Conservation (phyloP, 2,888 invertebrate species). For the Habroteleia sp. region DNA sequence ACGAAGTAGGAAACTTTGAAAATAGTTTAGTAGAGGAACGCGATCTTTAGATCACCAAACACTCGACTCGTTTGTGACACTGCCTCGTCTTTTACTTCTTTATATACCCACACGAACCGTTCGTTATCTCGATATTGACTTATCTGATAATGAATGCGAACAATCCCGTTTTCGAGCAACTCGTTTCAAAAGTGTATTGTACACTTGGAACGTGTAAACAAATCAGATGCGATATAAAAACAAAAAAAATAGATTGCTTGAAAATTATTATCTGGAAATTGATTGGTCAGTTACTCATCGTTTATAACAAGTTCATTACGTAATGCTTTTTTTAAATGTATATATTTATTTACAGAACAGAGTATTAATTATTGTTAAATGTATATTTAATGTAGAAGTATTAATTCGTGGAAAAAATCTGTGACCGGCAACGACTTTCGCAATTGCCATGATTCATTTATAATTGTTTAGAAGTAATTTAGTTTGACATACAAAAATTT, state of each 20-base stretch:
- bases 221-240: slow-evolving; percentile 2
- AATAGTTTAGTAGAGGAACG: too few species aligned
- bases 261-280: slow-evolving; percentile 12
- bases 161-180: neutral
- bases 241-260: neutral
- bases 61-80: neutral
- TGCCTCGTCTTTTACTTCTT: slow-evolving; percentile 3
- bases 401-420: too few species aligned
- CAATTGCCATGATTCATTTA: too few species aligned
- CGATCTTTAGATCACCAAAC: too few species aligned
- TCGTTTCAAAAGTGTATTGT: slow-evolving; percentile 15
- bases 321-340: slow-evolving; percentile 2
- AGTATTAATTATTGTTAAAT: too few species aligned
- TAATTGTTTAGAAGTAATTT: too few species aligned
- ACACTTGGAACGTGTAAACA: slow-evolving; percentile 16
- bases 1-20: too few species aligned
- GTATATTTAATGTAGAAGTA: too few species aligned
- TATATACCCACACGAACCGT: slow-evolving; percentile 15
- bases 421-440: too few species aligned
- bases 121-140: slow-evolving; percentile 20
- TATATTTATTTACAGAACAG: too few species aligned
- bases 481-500: too few species aligned
- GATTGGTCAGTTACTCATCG: slow-evolving; percentile 7
- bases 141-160: slow-evolving; percentile 28
- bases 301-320: slow-evolving; percentile 11